Base-by-base conservation (phyloP, 2,888 invertebrate species). In the Andricus quercusramuli region DNA sequence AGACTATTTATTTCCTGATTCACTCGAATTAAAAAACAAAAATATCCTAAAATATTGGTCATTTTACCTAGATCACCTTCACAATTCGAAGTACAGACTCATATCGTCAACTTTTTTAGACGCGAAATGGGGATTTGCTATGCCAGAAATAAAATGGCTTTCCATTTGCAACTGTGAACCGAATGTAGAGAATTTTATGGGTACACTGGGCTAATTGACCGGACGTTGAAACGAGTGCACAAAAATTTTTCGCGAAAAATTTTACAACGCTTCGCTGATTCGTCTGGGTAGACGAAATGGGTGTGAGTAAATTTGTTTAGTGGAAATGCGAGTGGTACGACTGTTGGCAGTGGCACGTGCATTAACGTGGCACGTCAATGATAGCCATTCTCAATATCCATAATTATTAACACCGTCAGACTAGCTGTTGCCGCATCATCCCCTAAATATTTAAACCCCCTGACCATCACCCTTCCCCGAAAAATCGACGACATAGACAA, bases 371-470 rank as follows among this genome's bases (percentile, higher is more conserved):
- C 82, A 86, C 87, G 88, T 89, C 90, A 88, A 89, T 89, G 89
- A 91, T 90, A 86, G 87, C 89, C 88, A 89, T 88, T 90, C 90
- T 90, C 90, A 87, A 90, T 91, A 90, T 90, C 89, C 89, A 90
- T 90, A 91, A 90, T 91, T 90, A 90, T 90, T 88, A 88, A 88
- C 89, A 86, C 82, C 84, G 74, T 59, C 76, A 82, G 78, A 83
- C n/a, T 77, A 78, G 74, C 74, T 74, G 51, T 56, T 74, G 74
- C 17, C 74, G 74, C 32, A 70, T 47, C 74, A 67, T 44, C 66
- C 77, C 22, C 65, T 22, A 44, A 47, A 56, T 29, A 56, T 22
- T 62, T 29, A n/a, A 20, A 3, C 29, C 51, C 70, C 56, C 32
- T 47, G 67, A 56, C 1, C 9, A 56, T 56, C 6, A n/a, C 56